These are phyloP conservation scores for Oreochromis niloticus DNA, from an alignment of 2,113 vertebrate genomes.

Conservation along the genomic window DNA sequence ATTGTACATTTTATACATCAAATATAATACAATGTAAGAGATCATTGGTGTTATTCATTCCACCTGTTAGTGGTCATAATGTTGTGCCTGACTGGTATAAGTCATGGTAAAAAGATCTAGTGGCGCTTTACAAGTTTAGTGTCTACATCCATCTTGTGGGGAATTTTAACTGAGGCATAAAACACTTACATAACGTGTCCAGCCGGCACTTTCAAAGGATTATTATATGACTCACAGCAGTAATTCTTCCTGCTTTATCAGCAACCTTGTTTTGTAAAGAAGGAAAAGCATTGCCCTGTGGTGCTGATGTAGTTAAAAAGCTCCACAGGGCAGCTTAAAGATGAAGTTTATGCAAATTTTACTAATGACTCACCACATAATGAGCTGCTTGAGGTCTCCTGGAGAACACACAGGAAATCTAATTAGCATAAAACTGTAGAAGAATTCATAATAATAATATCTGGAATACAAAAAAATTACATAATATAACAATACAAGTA, in stretches of 20 bases:
- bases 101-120: neutral
- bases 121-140: neutral
- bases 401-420: neutral
- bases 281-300: neutral
- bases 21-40: neutral
- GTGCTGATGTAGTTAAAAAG: neutral
- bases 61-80: neutral
- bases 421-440: neutral
- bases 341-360: neutral
- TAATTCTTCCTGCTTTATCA: neutral
- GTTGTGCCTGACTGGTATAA: neutral
- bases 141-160: neutral
- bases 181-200: neutral
- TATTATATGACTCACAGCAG: neutral
- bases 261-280: neutral
- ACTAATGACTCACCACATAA: slow-evolving; percentile 73
- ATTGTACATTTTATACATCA: neutral
- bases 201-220: neutral
- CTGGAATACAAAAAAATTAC: neutral
- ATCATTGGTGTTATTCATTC: neutral
- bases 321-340: neutral
- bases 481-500: neutral
- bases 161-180: neutral
- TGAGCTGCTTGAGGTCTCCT: slow-evolving; percentile 79
- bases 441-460: neutral